These are phyloP conservation scores for Halcyon leucocephala DNA, from an alignment of 2,797 vertebrate genomes.

Conservation along the genomic window DNA sequence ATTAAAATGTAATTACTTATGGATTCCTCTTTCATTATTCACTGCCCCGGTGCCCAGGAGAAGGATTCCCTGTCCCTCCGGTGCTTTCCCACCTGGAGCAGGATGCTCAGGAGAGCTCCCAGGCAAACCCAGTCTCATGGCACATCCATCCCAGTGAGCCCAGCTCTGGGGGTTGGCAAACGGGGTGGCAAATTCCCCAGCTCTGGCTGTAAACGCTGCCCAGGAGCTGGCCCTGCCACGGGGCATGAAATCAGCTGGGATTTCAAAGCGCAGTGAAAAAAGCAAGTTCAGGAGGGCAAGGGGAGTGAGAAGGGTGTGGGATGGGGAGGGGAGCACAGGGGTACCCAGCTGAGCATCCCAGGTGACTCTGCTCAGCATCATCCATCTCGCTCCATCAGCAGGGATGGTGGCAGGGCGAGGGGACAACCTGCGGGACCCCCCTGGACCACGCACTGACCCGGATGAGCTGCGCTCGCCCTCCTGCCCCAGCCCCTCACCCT, in stretches of 20 bases:
- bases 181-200: not conserved
- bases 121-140: not conserved
- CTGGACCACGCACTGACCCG: accelerated
- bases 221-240: not conserved
- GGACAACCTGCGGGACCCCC: accelerated
- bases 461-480: not conserved
- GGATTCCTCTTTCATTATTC: constrained; percentile 67
- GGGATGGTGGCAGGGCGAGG: accelerated
- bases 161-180: not conserved
- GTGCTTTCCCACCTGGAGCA: not conserved
- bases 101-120: not conserved
- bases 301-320: not conserved
- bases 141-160: accelerated
- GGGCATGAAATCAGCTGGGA: constrained; percentile 30
- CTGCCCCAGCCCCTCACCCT: accelerated
- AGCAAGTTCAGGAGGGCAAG: not conserved
- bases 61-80: not conserved
- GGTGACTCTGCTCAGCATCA: accelerated
- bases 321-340: accelerated
- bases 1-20: constrained; percentile 78
- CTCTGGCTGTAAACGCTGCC: not conserved
- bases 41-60: not conserved
- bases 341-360: accelerated
- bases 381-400: accelerated
- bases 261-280: not conserved